A percentile compares a stretch with the other conserved stretches of the same genome.
These are phyloP conservation scores for Leptobrachium leishanense DNA, from an alignment of 2,113 vertebrate genomes.

Conservation along the genomic window DNA sequence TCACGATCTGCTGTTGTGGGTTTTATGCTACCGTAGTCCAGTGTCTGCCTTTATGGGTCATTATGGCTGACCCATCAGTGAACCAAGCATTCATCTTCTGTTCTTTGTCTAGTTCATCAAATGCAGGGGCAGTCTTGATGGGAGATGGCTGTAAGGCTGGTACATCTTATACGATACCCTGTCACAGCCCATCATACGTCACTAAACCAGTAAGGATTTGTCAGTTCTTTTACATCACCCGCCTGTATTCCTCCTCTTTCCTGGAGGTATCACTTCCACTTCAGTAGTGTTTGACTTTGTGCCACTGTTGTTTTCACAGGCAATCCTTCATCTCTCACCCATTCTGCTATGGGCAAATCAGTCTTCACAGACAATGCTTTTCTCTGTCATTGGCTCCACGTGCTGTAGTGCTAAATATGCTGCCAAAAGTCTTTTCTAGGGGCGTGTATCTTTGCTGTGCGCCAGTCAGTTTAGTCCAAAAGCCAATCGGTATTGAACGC, in stretches of 20 bases:
- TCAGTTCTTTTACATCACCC: not conserved
- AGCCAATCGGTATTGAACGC: not conserved
- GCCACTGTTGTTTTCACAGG: not conserved
- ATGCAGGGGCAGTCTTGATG: too few species aligned
- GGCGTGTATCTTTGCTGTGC: too few species aligned
- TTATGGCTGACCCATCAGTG: too few species aligned
- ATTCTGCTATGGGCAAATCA: not conserved
- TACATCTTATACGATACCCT: not conserved
- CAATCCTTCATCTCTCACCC: not conserved
- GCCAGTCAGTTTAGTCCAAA: too few species aligned
- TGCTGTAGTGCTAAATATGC: too few species aligned
- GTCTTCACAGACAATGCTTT: not conserved
- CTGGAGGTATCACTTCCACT: not conserved
- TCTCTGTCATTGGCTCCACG: too few species aligned
- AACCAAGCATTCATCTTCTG: too few species aligned
- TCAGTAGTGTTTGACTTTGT: not conserved
- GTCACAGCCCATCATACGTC: not conserved
- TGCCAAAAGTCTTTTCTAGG: too few species aligned
- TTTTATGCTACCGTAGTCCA: not conserved
- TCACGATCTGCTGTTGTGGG: too few species aligned
- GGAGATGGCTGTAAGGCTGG: not conserved
- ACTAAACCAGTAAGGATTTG: not conserved
- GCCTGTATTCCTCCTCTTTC: not conserved
- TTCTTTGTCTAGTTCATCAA: too few species aligned
- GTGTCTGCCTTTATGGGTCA: not conserved